Conservation (phyloP, 2,888 invertebrate genomes). For the Parascotia fuliginaria region DNA sequence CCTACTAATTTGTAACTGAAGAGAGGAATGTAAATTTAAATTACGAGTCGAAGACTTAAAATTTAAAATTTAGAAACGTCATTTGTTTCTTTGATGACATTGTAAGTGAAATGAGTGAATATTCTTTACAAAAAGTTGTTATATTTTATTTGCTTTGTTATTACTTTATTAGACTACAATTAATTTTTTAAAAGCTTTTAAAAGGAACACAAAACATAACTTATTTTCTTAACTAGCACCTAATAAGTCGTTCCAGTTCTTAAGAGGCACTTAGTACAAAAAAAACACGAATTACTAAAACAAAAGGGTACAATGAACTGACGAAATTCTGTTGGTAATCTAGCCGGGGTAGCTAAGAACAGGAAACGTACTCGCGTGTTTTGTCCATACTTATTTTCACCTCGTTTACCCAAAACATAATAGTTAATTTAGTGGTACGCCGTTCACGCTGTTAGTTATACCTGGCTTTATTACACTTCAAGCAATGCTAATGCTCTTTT, state of each 20-base stretch:
- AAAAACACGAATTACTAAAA: slow-evolving; percentile 3
- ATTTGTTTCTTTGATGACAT: too few relatives aligned
- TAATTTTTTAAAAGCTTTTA: too few relatives aligned
- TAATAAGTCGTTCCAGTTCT: background rate
- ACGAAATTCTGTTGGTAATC: slow-evolving; percentile 9
- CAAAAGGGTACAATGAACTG: slow-evolving; percentile 7
- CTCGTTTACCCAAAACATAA: slow-evolving; percentile 47
- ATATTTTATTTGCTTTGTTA: too few relatives aligned
- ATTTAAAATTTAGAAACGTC: too few relatives aligned
- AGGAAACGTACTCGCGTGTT: slow-evolving; percentile 33
- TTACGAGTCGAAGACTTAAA: too few relatives aligned
- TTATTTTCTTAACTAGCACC: background rate
- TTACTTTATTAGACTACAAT: too few relatives aligned
- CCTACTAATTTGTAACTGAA: too few relatives aligned
- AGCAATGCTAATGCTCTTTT: too few relatives aligned
- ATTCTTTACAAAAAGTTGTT: too few relatives aligned
- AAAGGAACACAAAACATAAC: too few relatives aligned
- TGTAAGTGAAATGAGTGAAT: too few relatives aligned
- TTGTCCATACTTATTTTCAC: slow-evolving; percentile 38
- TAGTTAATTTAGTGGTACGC: slow-evolving; percentile 46
- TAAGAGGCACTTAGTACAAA: background rate
- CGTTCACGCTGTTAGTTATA: slow-evolving; percentile 1
- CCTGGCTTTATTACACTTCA: background rate
- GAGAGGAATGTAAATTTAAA: too few relatives aligned
- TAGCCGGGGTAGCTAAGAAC: slow-evolving; percentile 13